A percentile compares a stretch with the other conserved stretches of the same genome.
Evolutionary conservation across 2,888 invertebrate species (phyloP).

Genomic region (Sialis lutaria): DNA sequence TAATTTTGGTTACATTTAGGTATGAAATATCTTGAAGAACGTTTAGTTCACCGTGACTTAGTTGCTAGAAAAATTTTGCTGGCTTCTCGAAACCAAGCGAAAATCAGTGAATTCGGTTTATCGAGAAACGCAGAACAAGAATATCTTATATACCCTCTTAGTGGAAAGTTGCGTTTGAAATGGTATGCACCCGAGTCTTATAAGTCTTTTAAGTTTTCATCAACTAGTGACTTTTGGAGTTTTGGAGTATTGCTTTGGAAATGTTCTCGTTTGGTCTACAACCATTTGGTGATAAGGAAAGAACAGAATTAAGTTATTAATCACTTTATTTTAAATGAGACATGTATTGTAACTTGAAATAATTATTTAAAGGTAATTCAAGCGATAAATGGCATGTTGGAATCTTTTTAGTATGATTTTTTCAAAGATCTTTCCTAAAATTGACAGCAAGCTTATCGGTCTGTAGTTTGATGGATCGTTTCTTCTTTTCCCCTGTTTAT

Average conservation of each 20-base stretch:
- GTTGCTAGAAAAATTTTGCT: slow-evolving; percentile 84
- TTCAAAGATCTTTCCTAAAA: too few relatives aligned
- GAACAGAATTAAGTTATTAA: too few relatives aligned
- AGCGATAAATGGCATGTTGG: too few relatives aligned
- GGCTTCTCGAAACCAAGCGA: slow-evolving; percentile 64
- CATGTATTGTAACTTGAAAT: too few relatives aligned
- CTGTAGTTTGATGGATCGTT: too few relatives aligned
- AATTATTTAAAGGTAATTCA: too few relatives aligned
- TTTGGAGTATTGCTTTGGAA: slow-evolving; percentile 89
- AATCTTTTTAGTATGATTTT: too few relatives aligned
- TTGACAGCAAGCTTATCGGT: too few relatives aligned
- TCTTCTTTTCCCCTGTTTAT: too few relatives aligned
- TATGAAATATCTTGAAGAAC: too few relatives aligned
- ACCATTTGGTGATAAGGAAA: slow-evolving; percentile 80
- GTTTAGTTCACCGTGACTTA: slow-evolving; percentile 82
- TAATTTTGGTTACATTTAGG: slow-evolving; percentile 26
- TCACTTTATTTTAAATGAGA: too few relatives aligned
- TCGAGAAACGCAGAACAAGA: slow-evolving; percentile 68
- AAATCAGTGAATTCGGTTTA: slow-evolving; percentile 90
- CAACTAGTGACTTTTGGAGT: slow-evolving; percentile 92
- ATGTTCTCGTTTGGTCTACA: slow-evolving; percentile 82
- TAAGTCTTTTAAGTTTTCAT: slow-evolving; percentile 83
- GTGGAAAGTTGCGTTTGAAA: slow-evolving; percentile 33
- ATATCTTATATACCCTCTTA: slow-evolving; percentile 48
- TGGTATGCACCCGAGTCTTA: slow-evolving; percentile 87